Percentiles rank a stretch among this genome's conserved stretches.
phyloP scores from a whole-genome alignment of 2,797 vertebrate species.

The Nannoperca australis region DNA sequence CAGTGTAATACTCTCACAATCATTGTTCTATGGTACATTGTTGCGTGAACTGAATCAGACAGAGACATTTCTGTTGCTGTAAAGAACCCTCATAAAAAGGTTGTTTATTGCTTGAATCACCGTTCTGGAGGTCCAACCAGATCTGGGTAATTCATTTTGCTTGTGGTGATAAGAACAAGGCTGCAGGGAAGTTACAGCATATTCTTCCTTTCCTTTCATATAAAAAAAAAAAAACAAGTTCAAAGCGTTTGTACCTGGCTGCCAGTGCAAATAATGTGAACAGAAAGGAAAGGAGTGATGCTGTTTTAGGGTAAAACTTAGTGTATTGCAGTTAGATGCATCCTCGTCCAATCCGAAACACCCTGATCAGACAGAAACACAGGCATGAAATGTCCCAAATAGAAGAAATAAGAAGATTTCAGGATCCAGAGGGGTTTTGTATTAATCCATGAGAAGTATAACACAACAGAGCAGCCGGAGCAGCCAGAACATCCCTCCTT shows the following conservation, averaged over 20 bases:
- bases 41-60: constrained; percentile 43
- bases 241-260: not conserved
- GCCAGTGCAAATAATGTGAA: not conserved
- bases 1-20: constrained; percentile 17
- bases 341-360: not conserved
- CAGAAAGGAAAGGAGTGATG: not conserved
- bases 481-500: not conserved
- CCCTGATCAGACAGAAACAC: not conserved
- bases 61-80: constrained; percentile 14
- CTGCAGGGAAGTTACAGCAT: not conserved
- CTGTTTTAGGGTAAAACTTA: not conserved
- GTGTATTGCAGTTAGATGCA: not conserved
- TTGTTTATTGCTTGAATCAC: constrained; percentile 32
- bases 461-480: too few species aligned
- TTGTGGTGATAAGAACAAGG: constrained; percentile 16
- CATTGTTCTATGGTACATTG: constrained; percentile 9
- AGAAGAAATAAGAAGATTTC: not conserved
- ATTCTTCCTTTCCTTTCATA: not conserved
- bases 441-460: not conserved
- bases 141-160: constrained; percentile 21
- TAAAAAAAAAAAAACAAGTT: constrained; percentile 16
- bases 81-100: constrained; percentile 26
- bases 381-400: not conserved
- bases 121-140: not conserved
- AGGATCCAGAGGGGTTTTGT: constrained; percentile 4